Conservation (phyloP, 2,797 vertebrate genomes). For the Molossus molossus region DNA sequence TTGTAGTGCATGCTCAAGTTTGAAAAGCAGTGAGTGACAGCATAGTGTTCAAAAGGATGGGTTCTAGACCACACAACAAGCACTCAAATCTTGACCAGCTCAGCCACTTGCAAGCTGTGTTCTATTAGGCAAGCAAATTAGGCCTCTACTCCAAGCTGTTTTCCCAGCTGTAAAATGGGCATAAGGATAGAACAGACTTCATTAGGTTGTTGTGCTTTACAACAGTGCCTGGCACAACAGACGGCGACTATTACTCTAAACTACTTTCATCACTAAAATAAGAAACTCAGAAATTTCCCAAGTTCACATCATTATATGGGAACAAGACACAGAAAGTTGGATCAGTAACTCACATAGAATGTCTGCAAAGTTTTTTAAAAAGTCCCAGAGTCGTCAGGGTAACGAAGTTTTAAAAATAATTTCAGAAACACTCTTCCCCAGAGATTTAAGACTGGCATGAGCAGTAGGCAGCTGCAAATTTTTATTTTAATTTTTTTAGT, state of each 20-base stretch:
- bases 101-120: neutral
- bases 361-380: slow-evolving; percentile 3
- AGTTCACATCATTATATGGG: neutral
- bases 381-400: neutral
- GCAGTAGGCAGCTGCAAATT: no score
- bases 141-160: neutral
- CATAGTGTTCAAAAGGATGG: no score
- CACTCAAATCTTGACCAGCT: neutral
- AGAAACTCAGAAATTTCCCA: neutral
- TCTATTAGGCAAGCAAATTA: neutral
- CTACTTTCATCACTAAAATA: neutral
- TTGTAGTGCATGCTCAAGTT: neutral
- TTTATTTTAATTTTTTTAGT: neutral
- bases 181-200: neutral
- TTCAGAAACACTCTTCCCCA: neutral
- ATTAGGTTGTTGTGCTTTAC: neutral
- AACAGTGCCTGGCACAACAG: neutral
- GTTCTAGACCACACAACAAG: neutral
- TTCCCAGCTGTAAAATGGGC: neutral
- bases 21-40: neutral
- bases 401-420: slow-evolving; percentile 30
- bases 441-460: neutral
- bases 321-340: neutral
- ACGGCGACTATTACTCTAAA: neutral
- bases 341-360: neutral